Percentiles rank a stretch among this genome's conserved stretches.
Evolutionary conservation across 2,888 invertebrate species (phyloP).

Genomic region (Acanthosepion esculentum): DNA sequence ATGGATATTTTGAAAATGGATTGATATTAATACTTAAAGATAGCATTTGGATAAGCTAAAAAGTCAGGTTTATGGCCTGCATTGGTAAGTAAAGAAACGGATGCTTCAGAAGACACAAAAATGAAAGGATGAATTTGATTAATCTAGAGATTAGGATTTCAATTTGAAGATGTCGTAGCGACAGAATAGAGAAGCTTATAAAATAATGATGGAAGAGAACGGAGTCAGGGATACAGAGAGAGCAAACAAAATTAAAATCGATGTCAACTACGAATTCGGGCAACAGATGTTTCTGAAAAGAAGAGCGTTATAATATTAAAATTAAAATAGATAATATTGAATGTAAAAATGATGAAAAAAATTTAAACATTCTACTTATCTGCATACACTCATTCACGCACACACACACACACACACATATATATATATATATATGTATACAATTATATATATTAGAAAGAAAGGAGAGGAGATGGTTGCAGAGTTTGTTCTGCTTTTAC

Average conservation of each 20-base stretch:
- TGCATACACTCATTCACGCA: no score
- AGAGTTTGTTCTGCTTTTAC: no score
- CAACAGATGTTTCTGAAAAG: background rate
- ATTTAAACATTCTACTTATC: no score
- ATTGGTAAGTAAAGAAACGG: background rate
- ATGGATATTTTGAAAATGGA: conserved; percentile 2
- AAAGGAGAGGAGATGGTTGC: no score
- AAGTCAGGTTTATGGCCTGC: background rate
- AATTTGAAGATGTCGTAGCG: background rate
- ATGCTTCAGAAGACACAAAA: background rate
- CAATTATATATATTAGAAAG: no score
- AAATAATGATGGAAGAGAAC: background rate
- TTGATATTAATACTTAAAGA: background rate
- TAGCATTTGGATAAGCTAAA: background rate
- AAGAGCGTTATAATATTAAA: background rate
- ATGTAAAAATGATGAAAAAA: background rate
- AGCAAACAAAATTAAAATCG: background rate
- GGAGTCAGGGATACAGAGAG: background rate
- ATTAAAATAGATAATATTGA: background rate
- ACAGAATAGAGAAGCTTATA: background rate
- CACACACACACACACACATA: no score
- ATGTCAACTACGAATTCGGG: background rate
- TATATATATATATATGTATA: no score
- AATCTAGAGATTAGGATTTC: background rate
- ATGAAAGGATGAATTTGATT: background rate